These are phyloP conservation scores for Magallana angulata DNA, from an alignment of 1,140 invertebrate genomes.

Conservation along the genomic window DNA sequence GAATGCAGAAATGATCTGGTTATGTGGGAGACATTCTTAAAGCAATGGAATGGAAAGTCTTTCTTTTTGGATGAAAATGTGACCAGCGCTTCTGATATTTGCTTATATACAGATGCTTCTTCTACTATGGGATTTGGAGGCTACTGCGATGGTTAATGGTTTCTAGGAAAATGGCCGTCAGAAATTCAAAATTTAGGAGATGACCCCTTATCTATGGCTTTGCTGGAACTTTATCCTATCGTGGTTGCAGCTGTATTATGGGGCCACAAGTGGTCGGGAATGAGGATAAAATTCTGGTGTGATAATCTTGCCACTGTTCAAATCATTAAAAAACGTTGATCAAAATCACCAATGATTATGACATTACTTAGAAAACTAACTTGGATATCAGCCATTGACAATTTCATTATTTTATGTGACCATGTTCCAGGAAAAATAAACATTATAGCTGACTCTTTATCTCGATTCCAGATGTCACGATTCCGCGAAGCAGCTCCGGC, in stretches of 20 bases:
- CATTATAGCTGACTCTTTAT: constrained; percentile 50
- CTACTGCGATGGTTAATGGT: constrained; percentile 37
- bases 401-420: constrained; percentile 42
- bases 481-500: constrained; percentile 41
- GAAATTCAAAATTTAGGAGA: not conserved
- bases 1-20: constrained; percentile 47
- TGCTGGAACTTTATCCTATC: constrained; percentile 52
- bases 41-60: constrained; percentile 51
- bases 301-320: constrained; percentile 50
- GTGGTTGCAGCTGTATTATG: constrained; percentile 50
- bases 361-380: constrained; percentile 45
- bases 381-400: constrained; percentile 41
- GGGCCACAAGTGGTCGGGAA: constrained; percentile 42
- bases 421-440: constrained; percentile 47
- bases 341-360: constrained; percentile 43
- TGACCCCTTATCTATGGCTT: constrained; percentile 48
- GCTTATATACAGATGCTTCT: constrained; percentile 41
- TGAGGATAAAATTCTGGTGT: constrained; percentile 51
- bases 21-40: constrained; percentile 50
- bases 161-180: constrained; percentile 17
- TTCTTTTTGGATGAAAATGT: constrained; percentile 15
- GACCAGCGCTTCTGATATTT: constrained; percentile 26
- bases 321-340: constrained; percentile 50
- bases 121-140: constrained; percentile 22
- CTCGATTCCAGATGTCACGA: constrained; percentile 57